phyloP scores from a whole-genome alignment of 2,888 invertebrate species.

The Hirtodrosophila confusa region DNA sequence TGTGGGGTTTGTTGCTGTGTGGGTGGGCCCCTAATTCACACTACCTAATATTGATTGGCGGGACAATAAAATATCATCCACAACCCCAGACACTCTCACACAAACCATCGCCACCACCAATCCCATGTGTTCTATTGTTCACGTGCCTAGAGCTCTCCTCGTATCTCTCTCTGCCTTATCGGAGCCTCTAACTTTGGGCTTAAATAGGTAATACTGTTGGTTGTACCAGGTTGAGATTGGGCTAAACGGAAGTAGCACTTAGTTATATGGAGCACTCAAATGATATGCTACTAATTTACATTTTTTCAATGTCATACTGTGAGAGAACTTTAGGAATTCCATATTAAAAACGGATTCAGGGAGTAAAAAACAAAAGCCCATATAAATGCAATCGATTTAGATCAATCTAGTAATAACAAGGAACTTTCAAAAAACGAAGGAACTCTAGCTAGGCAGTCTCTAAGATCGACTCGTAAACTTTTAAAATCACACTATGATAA shows the following conservation, averaged over 20 bases:
- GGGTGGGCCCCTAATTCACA: constrained; percentile 51
- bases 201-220: constrained; percentile 23
- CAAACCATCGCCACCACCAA: no score
- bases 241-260: constrained; percentile 44
- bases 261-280: constrained; percentile 2
- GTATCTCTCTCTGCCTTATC: constrained; percentile 22
- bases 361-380: no score
- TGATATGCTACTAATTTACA: constrained; percentile 11
- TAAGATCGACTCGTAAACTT: no score
- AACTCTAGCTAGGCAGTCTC: no score
- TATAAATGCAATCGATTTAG: no score
- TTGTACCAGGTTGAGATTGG: constrained; percentile 24
- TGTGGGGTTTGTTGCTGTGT: constrained; percentile 26
- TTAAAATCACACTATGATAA: no score
- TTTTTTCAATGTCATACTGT: background rate
- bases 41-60: constrained; percentile 62
- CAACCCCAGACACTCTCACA: constrained; percentile 1
- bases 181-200: constrained; percentile 8
- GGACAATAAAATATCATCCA: constrained; percentile 38
- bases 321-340: no score
- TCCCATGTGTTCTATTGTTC: constrained; percentile 3
- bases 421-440: no score
- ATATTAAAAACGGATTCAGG: no score
- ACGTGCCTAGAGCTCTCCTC: constrained; percentile 6
- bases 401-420: no score